Evolutionary conservation across 2,888 invertebrate species (phyloP), one percentile per base, ranked within the genome.

Genomic region (Trissonchulus sp.): DNA sequence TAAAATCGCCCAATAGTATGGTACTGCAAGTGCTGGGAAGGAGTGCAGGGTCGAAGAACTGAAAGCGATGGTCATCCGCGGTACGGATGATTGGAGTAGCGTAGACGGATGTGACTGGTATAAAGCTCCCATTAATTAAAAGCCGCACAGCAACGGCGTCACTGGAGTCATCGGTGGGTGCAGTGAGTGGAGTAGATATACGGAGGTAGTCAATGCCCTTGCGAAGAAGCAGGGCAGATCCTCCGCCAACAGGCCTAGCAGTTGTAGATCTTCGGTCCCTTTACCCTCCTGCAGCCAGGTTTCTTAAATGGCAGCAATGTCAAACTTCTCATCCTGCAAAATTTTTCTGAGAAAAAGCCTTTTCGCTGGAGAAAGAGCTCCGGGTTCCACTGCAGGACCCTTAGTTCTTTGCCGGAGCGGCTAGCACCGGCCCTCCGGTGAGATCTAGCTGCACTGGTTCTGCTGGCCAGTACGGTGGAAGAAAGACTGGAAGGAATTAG

Each of bases 91-190:
- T 48, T 48, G 48, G 48, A 48, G 48, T 8, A 48, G 48, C 48
- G 48, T 48, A 48, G 48, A 48, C 48, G 48, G 48, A 48, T 8
- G 48, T 48, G 48, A 48, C 48, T 48, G 48, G 48, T 48, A 48
- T 48, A 23, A 48, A 23, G 23, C 23, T 48, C 23, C 48, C 48
- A 23, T 48, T 48, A 15, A 48, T 48, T 23, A 48, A 23, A 15
- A 48, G 48, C 8, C 48, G 48, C 48, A 48, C 48, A 8, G 48
- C 48, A 48, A 48, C 48, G 48, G 48, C 48, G 48, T 48, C 48
- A 23, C 8, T 48, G 48, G 48, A 48, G 48, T 48, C 48, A 48
- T 48, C 48, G 23, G 48, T 15, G 48, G 48, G 48, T 48, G 48
- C 48, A 48, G 48, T 48, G 48, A 48, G 48, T 48, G 48, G 48